Evolutionary conservation across 2,797 vertebrate genomes (phyloP), one percentile per base, ranked within the genome.

Genomic region (Pseudomugil gertrudae): DNA sequence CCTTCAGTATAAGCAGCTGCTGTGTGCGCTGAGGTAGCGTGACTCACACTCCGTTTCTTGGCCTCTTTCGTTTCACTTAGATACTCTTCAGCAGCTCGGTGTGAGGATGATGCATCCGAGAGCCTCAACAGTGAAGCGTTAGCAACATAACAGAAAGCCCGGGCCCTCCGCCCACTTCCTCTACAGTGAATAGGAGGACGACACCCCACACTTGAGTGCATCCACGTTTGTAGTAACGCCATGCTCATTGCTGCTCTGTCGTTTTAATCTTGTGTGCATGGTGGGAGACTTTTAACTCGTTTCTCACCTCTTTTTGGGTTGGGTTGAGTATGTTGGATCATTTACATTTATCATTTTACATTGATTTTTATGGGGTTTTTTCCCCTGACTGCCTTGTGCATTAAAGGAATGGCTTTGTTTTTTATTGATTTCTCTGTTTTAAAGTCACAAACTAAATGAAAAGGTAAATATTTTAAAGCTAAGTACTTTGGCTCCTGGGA

Each of bases 31-130:
- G 55, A 65, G 74, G 54, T 81, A 69, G 80, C 57, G 26, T 86
- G 84, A 87, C 70, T 89, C 81, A 75, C 69, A 24, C 74, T 77
- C n/a, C 0, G 43, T 62, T 83, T 75, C 69, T 65, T 29, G 26
- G 54, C 63, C 76, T 60, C 72, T 69, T 81, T 62, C 50, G 5
- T 85, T 80, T 76, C 66, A 67, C 57, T 74, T 57, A 69, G 71
- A 67, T 57, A 60, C 66, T 80, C 63, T 66, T 56, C 57, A 66
- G 27, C 63, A 63, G 13, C 57, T 76, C 57, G 21, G 33, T 30
- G 32, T 52, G 30, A 70, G 35, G 70, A 57, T 59, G 70, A 58
- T 69, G 33, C 55, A 50, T 68, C 66, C 38, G 11, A 62, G 47
- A 71, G 48, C 29, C 36, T 58, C 19, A 5, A 47, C 30, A n/a